Evolutionary conservation across 1,140 invertebrate genomes (phyloP), one percentile per base, ranked within the genome.

Genomic region (Sminthurinus signatus): DNA sequence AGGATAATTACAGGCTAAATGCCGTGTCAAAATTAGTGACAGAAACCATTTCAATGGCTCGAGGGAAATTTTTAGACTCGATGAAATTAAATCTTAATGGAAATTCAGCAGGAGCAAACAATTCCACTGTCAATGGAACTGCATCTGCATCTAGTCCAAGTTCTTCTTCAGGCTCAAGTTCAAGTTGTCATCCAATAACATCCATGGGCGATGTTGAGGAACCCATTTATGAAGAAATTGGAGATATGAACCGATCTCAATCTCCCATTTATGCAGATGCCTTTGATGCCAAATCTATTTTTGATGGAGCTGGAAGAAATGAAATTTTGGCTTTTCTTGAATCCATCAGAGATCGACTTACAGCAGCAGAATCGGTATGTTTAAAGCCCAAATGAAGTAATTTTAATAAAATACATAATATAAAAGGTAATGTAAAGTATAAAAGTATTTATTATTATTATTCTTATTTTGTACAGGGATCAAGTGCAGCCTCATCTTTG

Each of bases 231-330:
- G 70, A 72, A 51, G 62, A 69, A 51, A 69, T 69, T 60, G 63
- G 68, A 21, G 60, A 67, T 54, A 2, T 57, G 42, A 63, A 57
- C 57, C 63, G 55, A 55, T 60, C 51, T 4, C n/a, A 52, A n/a
- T 66, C 60, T n/a, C 70, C 70, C 1, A 65, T 72, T 56, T 72
- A 72, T 50, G 61, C 70, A 3, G 70, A 72, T 57, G 67, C 70
- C 12, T 72, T 72, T 61, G 70, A 72, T 60, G 64, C 70, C n/a
- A 72, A 72, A 43, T 63, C 60, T 31, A 69, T 72, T 57, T 72
- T 72, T 62, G 70, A 72, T 39, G 68, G 64, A 21, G 70, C 70
- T 28, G 67, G 64, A 0, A 57, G 60, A 39, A 65, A 64, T 62
- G 67, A 72, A 52, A 72, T 72, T 21, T 65, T 72, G 15, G 58